phyloP scores from a whole-genome alignment of 2,888 invertebrate species.

The Horisme vitalbata region DNA sequence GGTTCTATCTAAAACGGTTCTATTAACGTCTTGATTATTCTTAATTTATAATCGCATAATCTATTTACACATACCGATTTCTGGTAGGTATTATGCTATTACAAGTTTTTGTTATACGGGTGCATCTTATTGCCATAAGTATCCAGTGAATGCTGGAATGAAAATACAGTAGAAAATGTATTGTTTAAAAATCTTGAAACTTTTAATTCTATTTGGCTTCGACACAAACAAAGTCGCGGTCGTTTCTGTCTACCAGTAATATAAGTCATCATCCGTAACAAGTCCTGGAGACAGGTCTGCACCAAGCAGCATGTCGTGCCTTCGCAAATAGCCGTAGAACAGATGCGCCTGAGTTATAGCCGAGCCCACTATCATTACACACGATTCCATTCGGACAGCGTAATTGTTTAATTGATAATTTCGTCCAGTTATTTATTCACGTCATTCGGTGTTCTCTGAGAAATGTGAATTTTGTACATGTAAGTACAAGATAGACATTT shows the following conservation, averaged over 20 bases:
- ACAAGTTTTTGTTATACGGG: too few relatives aligned
- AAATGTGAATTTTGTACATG: constrained; percentile 51
- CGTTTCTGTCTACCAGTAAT: background rate
- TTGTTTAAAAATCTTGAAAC: too few relatives aligned
- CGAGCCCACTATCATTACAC: constrained; percentile 81
- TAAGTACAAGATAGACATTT: too few relatives aligned
- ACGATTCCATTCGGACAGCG: constrained; percentile 84
- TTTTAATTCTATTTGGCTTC: too few relatives aligned
- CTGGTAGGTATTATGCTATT: too few relatives aligned
- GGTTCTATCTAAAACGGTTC: background rate
- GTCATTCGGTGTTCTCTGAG: constrained; percentile 74
- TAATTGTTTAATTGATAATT: constrained; percentile 85
- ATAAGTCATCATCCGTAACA: constrained; percentile 20
- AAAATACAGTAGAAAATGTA: too few relatives aligned
- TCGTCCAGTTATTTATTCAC: constrained; percentile 83
- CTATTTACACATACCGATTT: too few relatives aligned
- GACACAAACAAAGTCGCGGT: too few relatives aligned
- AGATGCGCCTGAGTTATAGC: constrained; percentile 82
- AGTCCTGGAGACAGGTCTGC: constrained; percentile 26
- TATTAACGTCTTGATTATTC: too few relatives aligned
- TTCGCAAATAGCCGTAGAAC: constrained; percentile 80
- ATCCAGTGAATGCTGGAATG: too few relatives aligned
- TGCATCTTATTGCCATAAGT: too few relatives aligned
- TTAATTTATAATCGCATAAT: too few relatives aligned
- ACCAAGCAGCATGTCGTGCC: constrained; percentile 66